These are phyloP conservation scores for Notiomystis cincta DNA, from an alignment of 2,113 vertebrate genomes.

Conservation along the genomic window DNA sequence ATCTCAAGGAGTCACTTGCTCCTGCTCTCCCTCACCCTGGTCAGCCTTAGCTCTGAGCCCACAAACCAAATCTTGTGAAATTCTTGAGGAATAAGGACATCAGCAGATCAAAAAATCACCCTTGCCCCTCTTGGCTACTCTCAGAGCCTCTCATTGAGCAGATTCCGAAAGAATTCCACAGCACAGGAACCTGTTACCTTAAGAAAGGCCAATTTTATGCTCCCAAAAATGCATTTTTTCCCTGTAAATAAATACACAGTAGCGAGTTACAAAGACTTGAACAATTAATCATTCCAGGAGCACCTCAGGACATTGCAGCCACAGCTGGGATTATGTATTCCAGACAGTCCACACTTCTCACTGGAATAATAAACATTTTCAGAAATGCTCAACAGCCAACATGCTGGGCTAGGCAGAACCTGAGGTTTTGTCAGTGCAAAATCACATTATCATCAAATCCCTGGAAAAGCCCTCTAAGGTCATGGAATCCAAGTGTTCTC, in stretches of 20 bases:
- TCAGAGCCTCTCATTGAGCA: accelerated
- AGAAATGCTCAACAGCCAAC: background rate
- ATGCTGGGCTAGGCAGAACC: background rate
- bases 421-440: background rate
- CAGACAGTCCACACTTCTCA: background rate
- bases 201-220: background rate
- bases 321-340: background rate
- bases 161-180: accelerated
- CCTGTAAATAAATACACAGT: background rate
- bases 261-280: background rate
- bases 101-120: background rate
- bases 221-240: background rate
- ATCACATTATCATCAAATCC: background rate
- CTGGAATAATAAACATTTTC: background rate
- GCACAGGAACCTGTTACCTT: background rate
- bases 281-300: background rate
- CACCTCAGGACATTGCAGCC: background rate
- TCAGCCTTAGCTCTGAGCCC: background rate
- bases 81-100: accelerated
- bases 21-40: background rate
- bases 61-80: background rate
- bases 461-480: background rate
- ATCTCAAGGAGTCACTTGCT: background rate
- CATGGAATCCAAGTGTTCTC: background rate
- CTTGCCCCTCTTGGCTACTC: accelerated